phyloP scores from a whole-genome alignment of 2,113 vertebrate species.

The Tupaia chinensis region DNA sequence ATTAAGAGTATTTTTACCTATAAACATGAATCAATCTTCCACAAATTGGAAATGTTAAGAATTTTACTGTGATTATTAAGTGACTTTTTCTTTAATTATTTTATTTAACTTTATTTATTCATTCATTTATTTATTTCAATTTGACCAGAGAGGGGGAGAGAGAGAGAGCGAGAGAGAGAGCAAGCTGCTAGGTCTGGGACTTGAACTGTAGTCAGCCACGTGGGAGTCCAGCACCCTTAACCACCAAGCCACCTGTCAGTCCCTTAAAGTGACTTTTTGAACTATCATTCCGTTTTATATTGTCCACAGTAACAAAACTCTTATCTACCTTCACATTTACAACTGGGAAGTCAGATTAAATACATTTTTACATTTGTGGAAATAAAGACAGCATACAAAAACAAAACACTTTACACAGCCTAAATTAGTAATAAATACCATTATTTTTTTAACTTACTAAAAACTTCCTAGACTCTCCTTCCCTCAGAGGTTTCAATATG shows the following conservation, averaged over 20 bases:
- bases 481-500: constrained; percentile 46
- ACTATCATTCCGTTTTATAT: constrained; percentile 34
- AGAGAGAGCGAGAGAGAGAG: no score
- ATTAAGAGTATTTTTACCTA: constrained; percentile 39
- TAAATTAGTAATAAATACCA: constrained; percentile 39
- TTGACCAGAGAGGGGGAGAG: no score
- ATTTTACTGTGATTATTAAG: constrained; percentile 30
- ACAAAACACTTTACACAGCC: constrained; percentile 19
- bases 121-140: no score
- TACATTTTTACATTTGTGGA: constrained; percentile 37
- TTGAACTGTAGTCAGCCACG: no score
- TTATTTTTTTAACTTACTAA: constrained; percentile 56
- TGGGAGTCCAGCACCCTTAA: no score
- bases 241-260: no score
- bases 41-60: constrained; percentile 53
- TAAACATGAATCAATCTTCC: constrained; percentile 45
- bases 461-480: constrained; percentile 59
- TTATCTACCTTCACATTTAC: constrained; percentile 52
- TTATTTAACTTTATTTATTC: no score
- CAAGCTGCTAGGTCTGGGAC: no score
- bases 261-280: not conserved
- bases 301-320: constrained; percentile 49
- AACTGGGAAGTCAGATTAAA: constrained; percentile 30
- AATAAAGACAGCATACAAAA: constrained; percentile 47
- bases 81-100: not conserved